A percentile compares a stretch with the other conserved stretches of the same genome.
Conservation (phyloP, 2,113 vertebrate genomes). For the Cettia cetti region DNA sequence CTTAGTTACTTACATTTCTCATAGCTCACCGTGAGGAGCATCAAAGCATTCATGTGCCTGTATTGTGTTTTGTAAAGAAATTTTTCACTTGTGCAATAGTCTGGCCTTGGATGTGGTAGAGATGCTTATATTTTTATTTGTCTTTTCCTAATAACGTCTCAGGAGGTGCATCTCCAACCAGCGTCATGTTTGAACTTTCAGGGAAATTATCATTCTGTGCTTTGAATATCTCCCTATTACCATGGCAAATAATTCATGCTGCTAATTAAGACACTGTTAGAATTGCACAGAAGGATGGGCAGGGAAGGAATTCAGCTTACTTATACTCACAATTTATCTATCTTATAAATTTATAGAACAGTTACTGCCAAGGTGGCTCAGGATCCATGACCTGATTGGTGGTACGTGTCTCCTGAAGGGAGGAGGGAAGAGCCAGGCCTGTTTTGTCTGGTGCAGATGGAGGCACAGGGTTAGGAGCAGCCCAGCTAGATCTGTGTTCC, state of each 20-base stretch:
- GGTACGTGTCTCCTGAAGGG: not conserved
- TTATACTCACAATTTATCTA: not conserved
- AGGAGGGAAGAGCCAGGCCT: not conserved
- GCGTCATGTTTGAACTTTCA: not conserved
- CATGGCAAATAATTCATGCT: constrained; percentile 8
- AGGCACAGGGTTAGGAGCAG: not conserved
- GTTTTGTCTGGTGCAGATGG: not conserved
- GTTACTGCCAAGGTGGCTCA: not conserved
- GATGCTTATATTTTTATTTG: not conserved
- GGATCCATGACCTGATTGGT: not conserved
- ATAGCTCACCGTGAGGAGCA: not conserved
- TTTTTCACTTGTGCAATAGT: not conserved
- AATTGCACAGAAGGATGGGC: not conserved
- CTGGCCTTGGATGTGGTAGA: not conserved
- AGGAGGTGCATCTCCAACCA: not conserved
- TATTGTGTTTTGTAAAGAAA: not conserved
- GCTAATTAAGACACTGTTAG: not conserved
- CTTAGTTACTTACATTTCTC: not conserved
- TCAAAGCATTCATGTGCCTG: not conserved
- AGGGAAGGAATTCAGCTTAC: not conserved
- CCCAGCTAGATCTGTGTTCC: not conserved
- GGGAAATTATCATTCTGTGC: not conserved
- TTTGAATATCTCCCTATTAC: not conserved
- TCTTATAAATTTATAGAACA: not conserved
- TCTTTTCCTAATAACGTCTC: not conserved